Evolutionary conservation across 2,888 invertebrate species (phyloP).

Genomic region (Dasypolia templi): DNA sequence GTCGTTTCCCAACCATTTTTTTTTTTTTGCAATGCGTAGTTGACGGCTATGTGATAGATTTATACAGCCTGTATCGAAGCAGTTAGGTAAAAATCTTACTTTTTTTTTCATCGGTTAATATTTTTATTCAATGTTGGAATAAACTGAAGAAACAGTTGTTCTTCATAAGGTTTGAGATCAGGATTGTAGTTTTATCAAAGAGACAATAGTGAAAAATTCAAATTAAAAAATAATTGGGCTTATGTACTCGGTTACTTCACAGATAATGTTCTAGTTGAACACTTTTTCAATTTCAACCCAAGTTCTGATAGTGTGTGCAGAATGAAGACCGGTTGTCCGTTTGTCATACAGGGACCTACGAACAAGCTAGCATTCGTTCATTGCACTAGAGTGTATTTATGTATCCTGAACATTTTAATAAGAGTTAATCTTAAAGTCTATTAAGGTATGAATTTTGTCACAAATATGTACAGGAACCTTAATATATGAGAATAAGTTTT

Average conservation of each 20-base stretch:
- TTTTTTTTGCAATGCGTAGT: too few species aligned
- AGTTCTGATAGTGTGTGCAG: slow-evolving; percentile 7
- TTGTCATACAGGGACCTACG: neutral
- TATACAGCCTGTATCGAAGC: too few species aligned
- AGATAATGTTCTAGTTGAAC: slow-evolving; percentile 13
- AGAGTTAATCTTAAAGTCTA: neutral
- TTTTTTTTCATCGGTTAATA: too few species aligned
- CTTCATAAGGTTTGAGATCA: neutral
- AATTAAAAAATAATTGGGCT: neutral
- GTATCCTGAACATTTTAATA: neutral
- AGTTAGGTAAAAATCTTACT: too few species aligned
- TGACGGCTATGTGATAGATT: too few species aligned
- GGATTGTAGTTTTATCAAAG: neutral
- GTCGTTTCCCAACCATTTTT: too few species aligned
- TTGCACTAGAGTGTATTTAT: neutral
- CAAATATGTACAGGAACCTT: too few species aligned
- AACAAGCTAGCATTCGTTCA: neutral
- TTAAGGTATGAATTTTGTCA: neutral
- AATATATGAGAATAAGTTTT: neutral
- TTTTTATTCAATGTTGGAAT: too few species aligned
- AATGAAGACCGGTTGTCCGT: slow-evolving; percentile 4
- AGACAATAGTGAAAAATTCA: neutral
- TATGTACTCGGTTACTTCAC: slow-evolving; percentile 4
- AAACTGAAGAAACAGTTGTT: neutral
- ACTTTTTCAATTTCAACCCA: slow-evolving; percentile 30